These are phyloP conservation scores for Abrostola tripartita DNA, from an alignment of 2,888 invertebrate genomes.

Conservation along the genomic window DNA sequence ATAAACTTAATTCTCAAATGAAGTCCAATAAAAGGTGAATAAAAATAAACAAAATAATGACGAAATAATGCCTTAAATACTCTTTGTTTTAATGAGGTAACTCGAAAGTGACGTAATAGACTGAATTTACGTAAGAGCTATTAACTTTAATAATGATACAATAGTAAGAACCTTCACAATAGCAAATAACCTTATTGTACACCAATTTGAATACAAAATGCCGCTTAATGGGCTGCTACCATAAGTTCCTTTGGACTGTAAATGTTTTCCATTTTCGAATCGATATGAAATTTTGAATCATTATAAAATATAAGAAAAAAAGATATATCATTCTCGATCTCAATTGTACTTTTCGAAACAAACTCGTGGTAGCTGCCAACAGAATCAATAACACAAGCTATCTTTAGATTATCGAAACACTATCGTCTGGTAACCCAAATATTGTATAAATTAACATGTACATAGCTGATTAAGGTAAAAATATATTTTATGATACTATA, in stretches of 20 bases:
- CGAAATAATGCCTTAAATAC: neutral
- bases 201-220: slow-evolving; percentile 56
- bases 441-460: slow-evolving; percentile 40
- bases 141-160: slow-evolving; percentile 47
- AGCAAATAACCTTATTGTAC: slow-evolving; percentile 49
- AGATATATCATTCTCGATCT: slow-evolving; percentile 7
- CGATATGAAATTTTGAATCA: neutral
- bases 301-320: neutral
- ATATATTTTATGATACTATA: slow-evolving; percentile 58
- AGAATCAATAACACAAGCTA: slow-evolving; percentile 45
- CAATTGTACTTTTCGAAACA: neutral
- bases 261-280: neutral
- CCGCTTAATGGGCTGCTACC: slow-evolving; percentile 29
- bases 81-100: slow-evolving; percentile 23
- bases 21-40: too few species aligned
- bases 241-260: slow-evolving; percentile 12
- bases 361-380: slow-evolving; percentile 30
- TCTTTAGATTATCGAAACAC: slow-evolving; percentile 36
- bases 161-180: slow-evolving; percentile 50
- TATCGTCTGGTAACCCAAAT: slow-evolving; percentile 28
- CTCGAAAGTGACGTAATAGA: slow-evolving; percentile 41
- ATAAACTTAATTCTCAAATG: too few species aligned
- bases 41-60: too few species aligned
- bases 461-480: slow-evolving; percentile 45
- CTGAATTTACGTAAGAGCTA: slow-evolving; percentile 39